Conservation (phyloP, 2,888 invertebrate genomes). For the Homarus gammarus region DNA sequence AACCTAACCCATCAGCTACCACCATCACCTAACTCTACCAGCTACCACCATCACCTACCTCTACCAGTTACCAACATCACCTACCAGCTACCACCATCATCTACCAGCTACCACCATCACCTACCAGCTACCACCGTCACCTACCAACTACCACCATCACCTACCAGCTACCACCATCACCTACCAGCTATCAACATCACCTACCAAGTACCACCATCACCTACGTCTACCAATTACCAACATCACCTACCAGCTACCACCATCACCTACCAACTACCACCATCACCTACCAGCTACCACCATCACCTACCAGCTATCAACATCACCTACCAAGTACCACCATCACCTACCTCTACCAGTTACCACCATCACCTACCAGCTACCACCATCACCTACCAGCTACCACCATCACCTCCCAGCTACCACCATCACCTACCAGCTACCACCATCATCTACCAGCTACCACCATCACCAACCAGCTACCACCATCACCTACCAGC, state of each 20-base stretch:
- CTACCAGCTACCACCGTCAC: background rate
- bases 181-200: background rate
- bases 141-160: background rate
- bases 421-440: background rate
- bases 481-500: too few relatives aligned
- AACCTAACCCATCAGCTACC: too few relatives aligned
- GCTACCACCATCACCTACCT: slow-evolving; percentile 6
- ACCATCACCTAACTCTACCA: background rate
- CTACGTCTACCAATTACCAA: background rate
- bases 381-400: background rate
- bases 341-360: background rate
- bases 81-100: background rate
- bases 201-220: background rate
- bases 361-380: background rate
- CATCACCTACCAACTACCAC: background rate
- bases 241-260: background rate
- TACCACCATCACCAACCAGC: background rate
- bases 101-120: background rate
- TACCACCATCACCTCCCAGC: background rate
- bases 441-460: too few relatives aligned
- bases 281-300: background rate
- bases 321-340: slow-evolving; percentile 2
- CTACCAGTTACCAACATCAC: background rate
- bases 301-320: background rate
- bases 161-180: too few relatives aligned